Base-by-base conservation (phyloP, 2,113 vertebrate species). In the Madoqua kirkii region DNA sequence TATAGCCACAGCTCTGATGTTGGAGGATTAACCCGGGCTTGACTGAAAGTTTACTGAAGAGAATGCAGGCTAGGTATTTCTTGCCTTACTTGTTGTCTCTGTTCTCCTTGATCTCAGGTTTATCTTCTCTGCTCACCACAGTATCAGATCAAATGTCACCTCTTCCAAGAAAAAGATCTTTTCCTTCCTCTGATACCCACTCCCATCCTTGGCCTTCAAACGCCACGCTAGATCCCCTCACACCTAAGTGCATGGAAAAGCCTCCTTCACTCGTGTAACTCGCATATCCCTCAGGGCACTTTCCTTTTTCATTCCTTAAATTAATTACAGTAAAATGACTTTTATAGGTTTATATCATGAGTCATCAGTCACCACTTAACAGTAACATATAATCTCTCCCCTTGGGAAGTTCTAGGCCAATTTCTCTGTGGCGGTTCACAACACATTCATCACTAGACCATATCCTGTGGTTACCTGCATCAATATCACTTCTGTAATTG, bases 1-100 rank as follows among this genome's bases (percentile, higher is more conserved):
- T 9, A 14, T 3, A 25, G 40, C 33, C 3, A 2, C 3, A 5
- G 16, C 1, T 0, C 7, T 0, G 1, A 19, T 50, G 17, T 6
- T 91, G 60, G 60, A 85, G 23, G 33, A 27, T 48, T 14, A 67
- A 83, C 40, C 8, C 0, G 0, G n/a, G 16, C 10, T 54, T 91
- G 36, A 43, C 6, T 45, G 14, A 67, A 64, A 62, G 9, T 48
- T 36, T 45, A 3, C 2, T 25, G 16, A 15, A 36, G 17, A 17
- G 12, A 43, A 76, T 43, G 71, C 11, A 76, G 40, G 14, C 85
- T 36, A 9, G 21, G 2, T 36, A 36, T 64, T 81, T 52, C 33
- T 50, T 62, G 54, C 4, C 5, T 29, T 59, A 19, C 29, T 62
- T 91, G 4, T 55, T 91, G 4, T 55, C 43, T 90, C 81, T 16